Base-by-base conservation (phyloP, 2,113 vertebrate species). In the Hirundichthys speculiger region DNA sequence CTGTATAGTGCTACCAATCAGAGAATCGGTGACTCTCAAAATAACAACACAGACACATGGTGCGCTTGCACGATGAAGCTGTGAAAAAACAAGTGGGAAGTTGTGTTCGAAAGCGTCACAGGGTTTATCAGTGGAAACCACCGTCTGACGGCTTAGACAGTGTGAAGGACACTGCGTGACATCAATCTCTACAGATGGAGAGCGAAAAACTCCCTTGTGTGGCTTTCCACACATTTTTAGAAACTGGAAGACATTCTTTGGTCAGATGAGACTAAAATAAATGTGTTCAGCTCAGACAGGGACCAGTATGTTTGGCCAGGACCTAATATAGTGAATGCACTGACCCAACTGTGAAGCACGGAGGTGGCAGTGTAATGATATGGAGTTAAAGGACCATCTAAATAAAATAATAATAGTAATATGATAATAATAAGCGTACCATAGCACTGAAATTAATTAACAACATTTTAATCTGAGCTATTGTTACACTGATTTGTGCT, bases 341-440 rank as follows among this genome's bases (percentile, higher is more conserved):
- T 13, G 8, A 19, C 27, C 10, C n/a, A 40, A 49, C 4, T 24
- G 12, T 40, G 20, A 25, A 41, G 34, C 60, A 25, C 5, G 11
- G 58, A 49, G 46, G 58, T 22, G 47, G 47, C 5, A 62, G 47
- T n/a, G 5, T 50, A 20, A 49, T 24, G 59, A 62, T 41, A 25
- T 11, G 30, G 30, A 10, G 30, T 4, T 3, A 3, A 34, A 10
- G 30, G 11, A 34, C 30, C 7, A 9, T 9, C 7, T 34, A 34
- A 34, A 34, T 34, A 34, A 34, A 34, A 10, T 10, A n/a, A n/a
- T n/a, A n/a, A n/a, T n/a, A n/a, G n/a, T n/a, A n/a, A n/a, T n/a
- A n/a, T n/a, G n/a, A n/a, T n/a, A n/a, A n/a, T n/a, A n/a, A n/a
- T n/a, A n/a, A n/a, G n/a, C n/a, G n/a, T n/a, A n/a, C n/a, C n/a